These are phyloP conservation scores for Sinotaia quadrata DNA, from an alignment of 2,888 invertebrate genomes.

Conservation along the genomic window DNA sequence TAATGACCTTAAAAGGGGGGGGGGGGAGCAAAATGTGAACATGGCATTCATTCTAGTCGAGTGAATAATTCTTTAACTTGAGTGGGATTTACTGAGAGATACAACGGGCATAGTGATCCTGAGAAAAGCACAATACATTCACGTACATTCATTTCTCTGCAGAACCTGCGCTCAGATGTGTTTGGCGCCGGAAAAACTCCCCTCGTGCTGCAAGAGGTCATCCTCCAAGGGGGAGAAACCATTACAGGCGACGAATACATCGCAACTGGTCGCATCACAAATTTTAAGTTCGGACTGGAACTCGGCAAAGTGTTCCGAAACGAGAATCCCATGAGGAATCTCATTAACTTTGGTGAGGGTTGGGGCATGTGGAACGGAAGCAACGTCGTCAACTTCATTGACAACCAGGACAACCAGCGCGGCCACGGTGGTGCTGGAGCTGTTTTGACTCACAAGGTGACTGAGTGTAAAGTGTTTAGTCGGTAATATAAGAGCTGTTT, in stretches of 20 bases:
- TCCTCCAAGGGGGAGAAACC: constrained; percentile 61
- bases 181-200: constrained; percentile 36
- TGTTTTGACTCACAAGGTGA: background rate
- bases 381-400: constrained; percentile 84
- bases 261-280: constrained; percentile 78
- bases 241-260: constrained; percentile 62
- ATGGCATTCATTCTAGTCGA: too few species aligned
- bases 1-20: too few species aligned
- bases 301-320: background rate
- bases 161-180: background rate
- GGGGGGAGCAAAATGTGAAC: too few species aligned
- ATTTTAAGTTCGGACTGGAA: constrained; percentile 66
- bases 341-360: constrained; percentile 47
- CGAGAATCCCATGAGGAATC: constrained; percentile 51
- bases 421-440: constrained; percentile 1
- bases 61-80: too few species aligned
- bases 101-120: too few species aligned
- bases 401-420: constrained; percentile 86
- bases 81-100: too few species aligned
- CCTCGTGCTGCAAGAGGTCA: constrained; percentile 64
- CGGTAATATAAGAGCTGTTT: background rate
- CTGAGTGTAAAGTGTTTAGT: too few species aligned
- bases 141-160: background rate
- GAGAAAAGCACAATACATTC: background rate
- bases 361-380: constrained; percentile 60